Base-by-base conservation (phyloP, 2,888 invertebrate species). In the Piscicola geometra region DNA sequence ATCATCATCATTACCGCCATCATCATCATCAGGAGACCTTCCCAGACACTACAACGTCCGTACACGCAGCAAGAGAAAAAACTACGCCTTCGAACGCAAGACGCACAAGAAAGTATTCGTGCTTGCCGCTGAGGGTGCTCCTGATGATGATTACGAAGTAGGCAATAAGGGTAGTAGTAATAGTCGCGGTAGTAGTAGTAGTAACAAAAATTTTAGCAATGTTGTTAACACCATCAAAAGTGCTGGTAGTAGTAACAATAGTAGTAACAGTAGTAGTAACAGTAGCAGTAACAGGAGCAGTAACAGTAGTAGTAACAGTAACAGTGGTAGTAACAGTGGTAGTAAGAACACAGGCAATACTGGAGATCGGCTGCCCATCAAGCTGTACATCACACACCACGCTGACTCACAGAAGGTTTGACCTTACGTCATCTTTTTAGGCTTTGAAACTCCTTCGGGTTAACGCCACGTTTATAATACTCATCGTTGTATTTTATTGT, bases 31-130 rank as follows among this genome's bases (percentile, higher is more conserved):
- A 47, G 50, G 12, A 21, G 21, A 47, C 12, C 21, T 47, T 47
- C 3, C 21, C 60, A 56, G 60, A 9, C 9, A 56, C 60, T 56
- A 56, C 25, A 56, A 5, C 3, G 60, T 56, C 5, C 60, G 60
- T n/a, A 56, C n/a, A 25, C 21, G 25, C 21, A 56, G n/a, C 60
- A 56, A 25, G 60, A 9, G 60, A 0, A 73, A 73, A 0, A 89
- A 68, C 15, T 78, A 77, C 75, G 75, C 76, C 30, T 70, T 73
- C 47, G 76, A 79, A 68, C 50, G 76, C n/a, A 71, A 76, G 32
- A 79, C 79, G 0, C 79, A 79, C 71, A 78, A 78, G 70, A 79
- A 78, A 68, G 77, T 77, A 33, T 73, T 30, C 35, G 52, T 60
- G 30, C 56, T 30, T 9, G 15, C 9, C 41, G 5, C 41, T 41